phyloP scores from a whole-genome alignment of 2,113 vertebrate species.

The Poeciliopsis prolifica region DNA sequence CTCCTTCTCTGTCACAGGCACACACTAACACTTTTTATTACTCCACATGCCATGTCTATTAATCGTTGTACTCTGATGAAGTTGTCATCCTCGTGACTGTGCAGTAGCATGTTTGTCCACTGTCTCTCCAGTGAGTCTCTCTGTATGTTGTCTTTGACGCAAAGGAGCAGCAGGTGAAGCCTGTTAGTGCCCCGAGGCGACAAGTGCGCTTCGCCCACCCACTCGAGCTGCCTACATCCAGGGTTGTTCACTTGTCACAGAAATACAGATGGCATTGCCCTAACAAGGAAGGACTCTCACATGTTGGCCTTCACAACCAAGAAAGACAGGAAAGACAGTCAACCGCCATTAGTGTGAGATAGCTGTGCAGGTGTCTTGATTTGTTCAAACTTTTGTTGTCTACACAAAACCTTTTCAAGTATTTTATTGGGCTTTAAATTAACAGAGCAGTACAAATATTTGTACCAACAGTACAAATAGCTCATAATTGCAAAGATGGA shows the following conservation, averaged over 20 bases:
- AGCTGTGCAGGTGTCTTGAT: not conserved
- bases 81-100: slow-evolving; percentile 53
- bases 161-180: slow-evolving; percentile 83
- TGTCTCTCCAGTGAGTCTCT: slow-evolving; percentile 65
- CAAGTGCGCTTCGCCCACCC: slow-evolving; percentile 84
- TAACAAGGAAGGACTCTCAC: slow-evolving; percentile 81
- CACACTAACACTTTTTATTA: slow-evolving; percentile 20
- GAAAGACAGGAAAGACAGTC: not conserved
- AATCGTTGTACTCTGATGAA: slow-evolving; percentile 39
- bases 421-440: not conserved
- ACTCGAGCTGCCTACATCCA: slow-evolving; percentile 81
- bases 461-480: not conserved
- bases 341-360: not conserved
- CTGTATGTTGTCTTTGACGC: slow-evolving; percentile 73
- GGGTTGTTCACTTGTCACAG: slow-evolving; percentile 78
- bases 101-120: slow-evolving; percentile 54
- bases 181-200: slow-evolving; percentile 77
- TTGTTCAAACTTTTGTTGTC: not conserved
- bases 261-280: slow-evolving; percentile 80
- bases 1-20: not conserved
- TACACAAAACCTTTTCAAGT: not conserved
- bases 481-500: not conserved
- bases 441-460: not conserved
- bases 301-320: slow-evolving; percentile 1
- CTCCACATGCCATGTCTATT: slow-evolving; percentile 28